Conservation (phyloP, 2,888 invertebrate genomes). For the Teinopalpus imperialis region DNA sequence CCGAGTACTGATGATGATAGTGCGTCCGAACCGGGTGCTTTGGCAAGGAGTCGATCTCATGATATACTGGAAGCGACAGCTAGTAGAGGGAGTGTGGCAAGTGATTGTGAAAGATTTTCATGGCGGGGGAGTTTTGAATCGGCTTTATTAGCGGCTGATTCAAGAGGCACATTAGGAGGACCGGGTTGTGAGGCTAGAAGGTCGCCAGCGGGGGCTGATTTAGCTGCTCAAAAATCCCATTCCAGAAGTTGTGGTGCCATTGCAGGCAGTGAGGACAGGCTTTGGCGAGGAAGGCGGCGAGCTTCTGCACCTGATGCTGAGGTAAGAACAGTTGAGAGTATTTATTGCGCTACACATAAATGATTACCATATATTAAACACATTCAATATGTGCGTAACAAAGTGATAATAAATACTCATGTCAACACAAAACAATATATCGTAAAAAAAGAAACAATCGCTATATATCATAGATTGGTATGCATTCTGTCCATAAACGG, state of each 20-base stretch:
- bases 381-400: too few species aligned
- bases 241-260: conserved; percentile 93
- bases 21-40: conserved; percentile 85
- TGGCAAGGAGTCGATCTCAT: conserved; percentile 91
- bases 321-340: conserved; percentile 48
- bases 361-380: too few species aligned
- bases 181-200: conserved; percentile 90
- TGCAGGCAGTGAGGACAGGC: conserved; percentile 85
- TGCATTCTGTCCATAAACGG: background rate
- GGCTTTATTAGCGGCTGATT: conserved; percentile 93
- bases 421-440: conserved; percentile 3
- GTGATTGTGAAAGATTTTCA: conserved; percentile 94
- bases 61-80: conserved; percentile 86
- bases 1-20: conserved; percentile 89
- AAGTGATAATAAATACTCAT: background rate
- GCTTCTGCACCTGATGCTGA: conserved; percentile 76
- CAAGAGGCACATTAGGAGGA: conserved; percentile 88
- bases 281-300: conserved; percentile 73
- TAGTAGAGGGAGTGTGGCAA: conserved; percentile 85
- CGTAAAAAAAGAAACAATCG: conserved; percentile 13
- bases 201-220: conserved; percentile 91
- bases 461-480: background rate
- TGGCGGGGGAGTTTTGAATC: conserved; percentile 97
- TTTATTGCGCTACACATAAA: too few species aligned
- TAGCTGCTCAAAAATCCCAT: conserved; percentile 90